Evolutionary conservation across 2,888 invertebrate species (phyloP).

Genomic region (Morpho helenor): DNA sequence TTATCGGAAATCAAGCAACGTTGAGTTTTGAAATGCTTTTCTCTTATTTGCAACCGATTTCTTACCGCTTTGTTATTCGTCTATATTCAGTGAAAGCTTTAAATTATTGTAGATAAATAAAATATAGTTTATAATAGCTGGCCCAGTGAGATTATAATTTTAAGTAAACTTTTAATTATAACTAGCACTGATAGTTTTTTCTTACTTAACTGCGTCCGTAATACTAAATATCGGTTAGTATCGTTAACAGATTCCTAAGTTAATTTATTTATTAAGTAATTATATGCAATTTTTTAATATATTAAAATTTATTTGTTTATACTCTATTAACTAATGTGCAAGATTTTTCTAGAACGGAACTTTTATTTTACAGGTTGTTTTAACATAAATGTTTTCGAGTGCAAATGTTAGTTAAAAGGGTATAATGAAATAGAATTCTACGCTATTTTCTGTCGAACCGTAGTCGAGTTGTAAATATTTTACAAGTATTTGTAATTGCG

Average conservation of each 20-base stretch:
- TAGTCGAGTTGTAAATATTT: conserved; percentile 75
- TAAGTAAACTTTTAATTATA: conserved; percentile 20
- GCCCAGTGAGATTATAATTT: conserved; percentile 57
- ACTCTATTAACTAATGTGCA: neutral
- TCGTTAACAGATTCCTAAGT: conserved; percentile 7
- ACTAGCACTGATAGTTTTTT: conserved; percentile 17
- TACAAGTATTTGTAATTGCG: conserved; percentile 68
- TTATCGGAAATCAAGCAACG: too few species aligned
- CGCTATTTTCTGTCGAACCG: conserved; percentile 33
- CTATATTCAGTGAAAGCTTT: conserved; percentile 35
- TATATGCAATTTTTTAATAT: conserved; percentile 1
- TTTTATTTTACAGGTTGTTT: neutral
- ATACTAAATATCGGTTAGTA: conserved; percentile 2
- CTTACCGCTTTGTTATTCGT: conserved; percentile 1
- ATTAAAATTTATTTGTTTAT: conserved; percentile 1
- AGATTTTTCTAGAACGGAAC: neutral
- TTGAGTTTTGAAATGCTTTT: too few species aligned
- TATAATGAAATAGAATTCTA: neutral
- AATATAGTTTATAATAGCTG: conserved; percentile 45
- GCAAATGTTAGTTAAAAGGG: neutral
- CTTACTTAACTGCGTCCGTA: neutral
- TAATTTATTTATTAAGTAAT: conserved; percentile 14
- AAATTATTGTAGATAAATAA: conserved; percentile 42
- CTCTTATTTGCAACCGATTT: too few species aligned
- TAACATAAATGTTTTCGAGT: neutral